Conservation (phyloP, 2,113 vertebrate genomes). For the Pelobates fuscus region DNA sequence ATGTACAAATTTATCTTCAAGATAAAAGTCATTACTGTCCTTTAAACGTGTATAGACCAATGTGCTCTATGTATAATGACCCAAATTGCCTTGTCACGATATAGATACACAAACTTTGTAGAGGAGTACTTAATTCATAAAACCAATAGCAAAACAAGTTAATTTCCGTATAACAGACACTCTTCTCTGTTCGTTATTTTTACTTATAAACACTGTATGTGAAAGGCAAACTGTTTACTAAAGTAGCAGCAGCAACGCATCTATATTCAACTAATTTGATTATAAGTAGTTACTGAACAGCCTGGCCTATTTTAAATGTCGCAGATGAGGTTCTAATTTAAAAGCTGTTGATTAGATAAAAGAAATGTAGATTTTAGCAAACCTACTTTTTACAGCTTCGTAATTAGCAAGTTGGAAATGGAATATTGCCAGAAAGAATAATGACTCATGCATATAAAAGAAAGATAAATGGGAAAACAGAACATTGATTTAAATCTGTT, state of each 20-base stretch:
- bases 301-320: conserved; percentile 9
- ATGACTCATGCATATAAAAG: conserved; percentile 33
- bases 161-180: no score
- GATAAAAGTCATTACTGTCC: no score
- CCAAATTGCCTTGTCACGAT: no score
- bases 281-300: conserved; percentile 1
- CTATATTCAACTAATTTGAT: neutral
- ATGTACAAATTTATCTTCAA: no score
- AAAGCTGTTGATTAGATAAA: conserved; percentile 47
- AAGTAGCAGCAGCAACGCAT: neutral
- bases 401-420: conserved; percentile 32
- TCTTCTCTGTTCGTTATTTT: no score
- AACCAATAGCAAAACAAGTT: no score
- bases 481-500: conserved; percentile 15
- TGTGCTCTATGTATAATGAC: no score
- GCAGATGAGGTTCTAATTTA: conserved; percentile 38
- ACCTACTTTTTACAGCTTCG: conserved; percentile 34
- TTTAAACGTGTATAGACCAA: no score
- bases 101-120: no score
- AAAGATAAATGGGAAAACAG: neutral
- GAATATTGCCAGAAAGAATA: conserved; percentile 37
- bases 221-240: neutral
- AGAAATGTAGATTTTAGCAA: conserved; percentile 33
- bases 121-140: no score
- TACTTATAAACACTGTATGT: no score